phyloP scores from a whole-genome alignment of 2,113 vertebrate species.

The Psittacara wagleri region DNA sequence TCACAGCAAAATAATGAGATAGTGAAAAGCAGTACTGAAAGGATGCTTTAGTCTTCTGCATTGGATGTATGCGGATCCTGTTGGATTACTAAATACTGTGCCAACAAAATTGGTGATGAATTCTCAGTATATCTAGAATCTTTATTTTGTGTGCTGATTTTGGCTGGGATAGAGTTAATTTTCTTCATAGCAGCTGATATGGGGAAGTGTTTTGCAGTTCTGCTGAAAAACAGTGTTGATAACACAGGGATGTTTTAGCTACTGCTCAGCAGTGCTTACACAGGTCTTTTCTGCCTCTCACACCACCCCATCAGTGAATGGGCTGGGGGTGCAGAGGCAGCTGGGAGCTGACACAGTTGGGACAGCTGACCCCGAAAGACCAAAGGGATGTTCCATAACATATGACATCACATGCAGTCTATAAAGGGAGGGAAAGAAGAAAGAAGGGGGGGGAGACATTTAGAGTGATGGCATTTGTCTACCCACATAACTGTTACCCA shows the following conservation, averaged over 20 bases:
- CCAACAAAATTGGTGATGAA: neutral
- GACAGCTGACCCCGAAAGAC: neutral
- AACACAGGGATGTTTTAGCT: neutral
- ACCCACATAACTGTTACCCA: fast-evolving
- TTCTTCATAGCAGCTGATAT: neutral
- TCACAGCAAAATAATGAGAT: neutral
- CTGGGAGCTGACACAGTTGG: neutral
- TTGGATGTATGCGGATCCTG: neutral
- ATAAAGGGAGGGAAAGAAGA: neutral
- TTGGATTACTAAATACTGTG: neutral
- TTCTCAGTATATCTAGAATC: neutral
- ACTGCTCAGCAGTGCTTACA: neutral
- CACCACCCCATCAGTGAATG: fast-evolving
- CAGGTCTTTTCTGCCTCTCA: neutral
- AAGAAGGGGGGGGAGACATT: neutral
- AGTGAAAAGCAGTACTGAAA: neutral
- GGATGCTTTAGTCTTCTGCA: neutral
- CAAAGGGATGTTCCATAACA: neutral
- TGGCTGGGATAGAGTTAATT: neutral
- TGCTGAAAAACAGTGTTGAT: neutral
- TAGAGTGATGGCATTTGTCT: neutral
- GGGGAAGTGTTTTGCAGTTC: neutral
- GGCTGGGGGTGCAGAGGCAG: neutral
- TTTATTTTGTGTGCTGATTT: neutral
- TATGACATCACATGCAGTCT: too few relatives aligned